Evolutionary conservation across 2,888 invertebrate species (phyloP).

Genomic region (Cataglyphis altisquamis): DNA sequence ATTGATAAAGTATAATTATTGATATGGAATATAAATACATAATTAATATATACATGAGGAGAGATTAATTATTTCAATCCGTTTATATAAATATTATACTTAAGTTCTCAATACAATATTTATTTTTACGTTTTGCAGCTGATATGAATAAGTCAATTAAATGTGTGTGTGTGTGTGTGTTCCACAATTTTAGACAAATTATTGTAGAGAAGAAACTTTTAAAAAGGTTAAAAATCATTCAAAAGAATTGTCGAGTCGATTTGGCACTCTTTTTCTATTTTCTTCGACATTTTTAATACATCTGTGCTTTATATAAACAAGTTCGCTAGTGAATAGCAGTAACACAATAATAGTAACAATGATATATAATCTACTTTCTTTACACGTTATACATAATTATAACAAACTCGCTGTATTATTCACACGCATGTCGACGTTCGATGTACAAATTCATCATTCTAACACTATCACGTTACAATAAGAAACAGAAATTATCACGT

Average conservation of each 20-base stretch:
- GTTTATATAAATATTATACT: background rate
- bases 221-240: background rate
- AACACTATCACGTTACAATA: slow-evolving; percentile 32
- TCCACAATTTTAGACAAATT: background rate
- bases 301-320: slow-evolving; percentile 34
- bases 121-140: background rate
- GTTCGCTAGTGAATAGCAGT: slow-evolving; percentile 22
- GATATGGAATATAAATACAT: background rate
- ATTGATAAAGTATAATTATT: slow-evolving; percentile 18
- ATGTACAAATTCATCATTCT: slow-evolving; percentile 27
- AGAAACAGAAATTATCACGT: slow-evolving; percentile 16
- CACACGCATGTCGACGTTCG: slow-evolving; percentile 29
- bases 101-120: background rate
- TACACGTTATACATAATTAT: slow-evolving; percentile 31
- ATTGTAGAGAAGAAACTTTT: background rate
- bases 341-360: slow-evolving; percentile 42
- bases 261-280: background rate
- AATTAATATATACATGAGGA: slow-evolving; percentile 10
- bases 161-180: background rate
- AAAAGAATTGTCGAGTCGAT: background rate
- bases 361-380: slow-evolving; percentile 24
- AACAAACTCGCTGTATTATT: slow-evolving; percentile 30
- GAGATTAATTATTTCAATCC: slow-evolving; percentile 8
- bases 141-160: background rate
- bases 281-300: slow-evolving; percentile 10